Conservation (phyloP, 2,797 vertebrate genomes). For the Choloepus didactylus region DNA sequence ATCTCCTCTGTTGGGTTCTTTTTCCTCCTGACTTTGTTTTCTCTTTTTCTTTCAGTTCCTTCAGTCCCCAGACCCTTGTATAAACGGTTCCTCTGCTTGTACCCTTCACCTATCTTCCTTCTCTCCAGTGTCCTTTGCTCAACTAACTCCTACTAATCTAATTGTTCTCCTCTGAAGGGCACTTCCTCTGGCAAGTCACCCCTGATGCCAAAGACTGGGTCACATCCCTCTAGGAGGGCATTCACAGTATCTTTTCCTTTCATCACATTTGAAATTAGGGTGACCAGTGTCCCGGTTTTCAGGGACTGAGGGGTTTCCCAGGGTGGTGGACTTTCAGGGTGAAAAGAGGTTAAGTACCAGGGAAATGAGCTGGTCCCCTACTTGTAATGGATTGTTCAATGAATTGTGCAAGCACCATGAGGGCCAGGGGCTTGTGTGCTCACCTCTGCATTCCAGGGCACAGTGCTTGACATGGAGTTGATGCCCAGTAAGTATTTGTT, state of each 20-base stretch:
- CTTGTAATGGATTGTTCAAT: neutral
- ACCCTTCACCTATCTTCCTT: neutral
- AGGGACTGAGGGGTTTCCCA: neutral
- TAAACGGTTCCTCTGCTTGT: too few relatives aligned
- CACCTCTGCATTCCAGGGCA: neutral
- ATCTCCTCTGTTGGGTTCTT: neutral
- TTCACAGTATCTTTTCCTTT: neutral
- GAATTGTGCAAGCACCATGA: neutral
- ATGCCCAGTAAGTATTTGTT: neutral
- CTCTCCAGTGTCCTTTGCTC: neutral
- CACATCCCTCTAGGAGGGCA: neutral
- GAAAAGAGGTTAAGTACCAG: neutral
- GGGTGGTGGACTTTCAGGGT: neutral
- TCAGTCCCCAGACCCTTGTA: neutral
- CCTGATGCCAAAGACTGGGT: neutral
- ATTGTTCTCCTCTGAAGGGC: neutral
- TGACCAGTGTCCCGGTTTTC: neutral
- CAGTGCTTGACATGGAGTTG: neutral
- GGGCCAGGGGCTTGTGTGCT: neutral
- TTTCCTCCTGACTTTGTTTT: neutral
- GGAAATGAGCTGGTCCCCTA: neutral
- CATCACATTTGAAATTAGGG: neutral
- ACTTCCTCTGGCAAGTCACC: neutral
- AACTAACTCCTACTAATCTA: neutral
- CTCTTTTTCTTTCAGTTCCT: neutral